These are phyloP conservation scores for Zaprionus taronus DNA, from an alignment of 1,140 invertebrate genomes.

Conservation along the genomic window DNA sequence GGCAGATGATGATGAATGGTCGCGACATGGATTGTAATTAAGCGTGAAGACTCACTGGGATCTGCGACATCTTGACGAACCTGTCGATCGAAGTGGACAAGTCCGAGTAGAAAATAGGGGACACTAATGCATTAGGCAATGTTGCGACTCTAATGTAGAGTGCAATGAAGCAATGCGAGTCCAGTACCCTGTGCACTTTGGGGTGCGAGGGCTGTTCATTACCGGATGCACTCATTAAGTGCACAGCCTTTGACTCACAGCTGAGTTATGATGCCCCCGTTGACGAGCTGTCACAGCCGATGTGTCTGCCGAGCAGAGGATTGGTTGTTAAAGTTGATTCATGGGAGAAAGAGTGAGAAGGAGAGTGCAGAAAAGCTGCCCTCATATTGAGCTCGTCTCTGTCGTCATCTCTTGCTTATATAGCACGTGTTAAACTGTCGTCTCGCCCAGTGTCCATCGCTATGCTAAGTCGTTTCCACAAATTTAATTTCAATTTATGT, in stretches of 20 bases:
- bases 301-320: slow-evolving; percentile 9
- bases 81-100: slow-evolving; percentile 37
- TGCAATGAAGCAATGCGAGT: slow-evolving; percentile 80
- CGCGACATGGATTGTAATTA: slow-evolving; percentile 62
- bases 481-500: slow-evolving; percentile 75
- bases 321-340: slow-evolving; percentile 67
- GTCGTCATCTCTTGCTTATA: slow-evolving; percentile 3
- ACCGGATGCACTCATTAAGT: slow-evolving; percentile 78
- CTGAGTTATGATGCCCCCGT: slow-evolving; percentile 75
- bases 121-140: slow-evolving; percentile 74
- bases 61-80: slow-evolving; percentile 55
- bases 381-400: slow-evolving; percentile 37
- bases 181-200: slow-evolving; percentile 11
- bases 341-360: slow-evolving; percentile 13
- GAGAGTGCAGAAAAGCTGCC: slow-evolving; percentile 19
- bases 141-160: slow-evolving; percentile 81
- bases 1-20: slow-evolving; percentile 19
- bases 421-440: slow-evolving; percentile 62
- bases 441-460: slow-evolving; percentile 13
- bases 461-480: slow-evolving; percentile 66
- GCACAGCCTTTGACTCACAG: slow-evolving; percentile 63
- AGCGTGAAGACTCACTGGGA: slow-evolving; percentile 68
- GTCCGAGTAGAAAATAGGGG: slow-evolving; percentile 64
- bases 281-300: slow-evolving; percentile 73
- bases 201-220: slow-evolving; percentile 14